Percentiles rank a stretch among this genome's conserved stretches.
Conservation (phyloP, 2,888 invertebrate species). For the Metalampra italica region DNA sequence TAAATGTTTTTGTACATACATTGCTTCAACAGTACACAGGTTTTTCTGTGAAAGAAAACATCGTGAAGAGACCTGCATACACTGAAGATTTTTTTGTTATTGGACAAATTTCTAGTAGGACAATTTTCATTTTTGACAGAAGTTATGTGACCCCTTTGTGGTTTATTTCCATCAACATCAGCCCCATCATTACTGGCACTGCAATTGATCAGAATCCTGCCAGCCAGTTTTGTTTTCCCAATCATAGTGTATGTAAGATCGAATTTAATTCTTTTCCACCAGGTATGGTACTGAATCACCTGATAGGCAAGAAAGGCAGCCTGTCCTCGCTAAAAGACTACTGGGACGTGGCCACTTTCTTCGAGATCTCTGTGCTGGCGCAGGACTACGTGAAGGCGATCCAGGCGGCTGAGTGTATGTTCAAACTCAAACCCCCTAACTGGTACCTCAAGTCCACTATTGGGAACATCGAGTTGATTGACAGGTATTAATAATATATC, state of each 20-base stretch:
- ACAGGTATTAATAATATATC: constrained; percentile 61
- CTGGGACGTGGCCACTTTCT: constrained; percentile 99
- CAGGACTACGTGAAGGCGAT: constrained; percentile 98
- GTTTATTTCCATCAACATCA: too few relatives aligned
- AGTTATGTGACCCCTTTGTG: too few relatives aligned
- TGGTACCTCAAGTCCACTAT: constrained; percentile 98
- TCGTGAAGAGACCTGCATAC: too few relatives aligned
- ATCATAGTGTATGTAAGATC: neutral
- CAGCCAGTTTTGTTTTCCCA: neutral
- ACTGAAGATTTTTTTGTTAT: too few relatives aligned
- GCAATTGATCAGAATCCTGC: too few relatives aligned
- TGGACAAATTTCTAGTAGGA: too few relatives aligned
- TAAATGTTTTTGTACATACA: neutral
- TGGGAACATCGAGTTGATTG: constrained; percentile 96
- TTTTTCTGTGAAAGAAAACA: too few relatives aligned
- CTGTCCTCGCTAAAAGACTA: constrained; percentile 95
- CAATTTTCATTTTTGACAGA: too few relatives aligned
- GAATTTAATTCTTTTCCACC: constrained; percentile 5
- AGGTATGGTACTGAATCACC: constrained; percentile 95
- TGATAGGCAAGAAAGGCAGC: constrained; percentile 98
- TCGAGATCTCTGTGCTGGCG: constrained; percentile 97
- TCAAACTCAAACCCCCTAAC: constrained; percentile 92
- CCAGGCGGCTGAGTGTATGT: constrained; percentile 97
- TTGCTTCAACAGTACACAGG: too few relatives aligned
- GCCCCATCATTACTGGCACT: too few relatives aligned